These are phyloP conservation scores for Leptobrachium ailaonicum DNA, from an alignment of 2,113 vertebrate genomes.

Conservation along the genomic window DNA sequence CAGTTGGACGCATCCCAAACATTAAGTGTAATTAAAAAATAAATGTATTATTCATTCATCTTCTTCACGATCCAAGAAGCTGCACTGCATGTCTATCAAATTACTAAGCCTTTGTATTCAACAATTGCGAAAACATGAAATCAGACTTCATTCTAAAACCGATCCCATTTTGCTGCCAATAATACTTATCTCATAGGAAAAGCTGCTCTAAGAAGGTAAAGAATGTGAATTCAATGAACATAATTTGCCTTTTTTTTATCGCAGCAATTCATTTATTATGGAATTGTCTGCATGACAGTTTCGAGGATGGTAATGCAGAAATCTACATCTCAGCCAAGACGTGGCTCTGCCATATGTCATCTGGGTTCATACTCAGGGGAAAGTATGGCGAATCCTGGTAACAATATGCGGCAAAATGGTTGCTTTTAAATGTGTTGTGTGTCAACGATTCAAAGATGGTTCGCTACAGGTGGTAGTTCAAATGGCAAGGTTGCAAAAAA, in stretches of 20 bases:
- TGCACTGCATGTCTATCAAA: conserved; percentile 15
- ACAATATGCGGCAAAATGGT: too few species aligned
- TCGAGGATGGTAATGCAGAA: too few species aligned
- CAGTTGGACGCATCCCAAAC: background rate
- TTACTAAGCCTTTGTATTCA: conserved; percentile 29
- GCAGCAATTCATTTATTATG: background rate
- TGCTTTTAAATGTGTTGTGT: too few species aligned
- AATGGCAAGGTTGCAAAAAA: too few species aligned
- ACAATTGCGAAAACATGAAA: conserved; percentile 43
- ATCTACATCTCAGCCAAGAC: too few species aligned
- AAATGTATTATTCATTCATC: conserved; percentile 16
- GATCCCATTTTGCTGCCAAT: conserved; percentile 29
- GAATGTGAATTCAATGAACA: conserved; percentile 12
- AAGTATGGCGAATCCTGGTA: too few species aligned
- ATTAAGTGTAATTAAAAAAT: conserved; percentile 26
- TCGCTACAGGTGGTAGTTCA: too few species aligned
- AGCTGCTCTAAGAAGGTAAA: conserved; percentile 27
- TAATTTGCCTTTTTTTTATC: conserved; percentile 24
- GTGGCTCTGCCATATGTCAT: too few species aligned
- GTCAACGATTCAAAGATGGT: too few species aligned
- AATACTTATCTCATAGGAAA: conserved; percentile 35
- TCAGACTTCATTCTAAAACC: conserved; percentile 35
- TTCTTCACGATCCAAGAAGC: conserved; percentile 8
- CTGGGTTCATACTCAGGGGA: too few species aligned
- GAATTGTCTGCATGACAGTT: too few species aligned